phyloP scores from a whole-genome alignment of 2,888 invertebrate genomes.

The Suillia variegata region DNA sequence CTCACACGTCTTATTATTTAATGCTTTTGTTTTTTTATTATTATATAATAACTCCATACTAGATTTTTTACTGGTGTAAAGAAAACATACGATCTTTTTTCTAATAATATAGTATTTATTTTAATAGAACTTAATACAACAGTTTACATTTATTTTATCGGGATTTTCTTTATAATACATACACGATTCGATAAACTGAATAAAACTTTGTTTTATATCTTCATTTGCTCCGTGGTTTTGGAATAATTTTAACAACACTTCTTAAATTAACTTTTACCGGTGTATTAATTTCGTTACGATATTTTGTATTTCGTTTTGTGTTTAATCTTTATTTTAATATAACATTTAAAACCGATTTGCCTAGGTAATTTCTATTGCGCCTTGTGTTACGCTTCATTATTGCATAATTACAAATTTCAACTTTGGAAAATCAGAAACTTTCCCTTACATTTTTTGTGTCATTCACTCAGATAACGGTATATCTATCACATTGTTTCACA shows the following conservation, averaged over 20 bases:
- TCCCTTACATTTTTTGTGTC: not conserved
- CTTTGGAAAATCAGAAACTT: not conserved
- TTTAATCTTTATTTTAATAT: not conserved
- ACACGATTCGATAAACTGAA: slow-evolving; percentile 49
- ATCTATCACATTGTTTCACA: not conserved
- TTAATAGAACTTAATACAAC: slow-evolving; percentile 19
- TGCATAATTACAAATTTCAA: not conserved
- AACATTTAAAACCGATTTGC: not conserved
- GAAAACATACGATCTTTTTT: no score
- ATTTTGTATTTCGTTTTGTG: slow-evolving; percentile 7
- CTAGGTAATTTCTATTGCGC: not conserved
- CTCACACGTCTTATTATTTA: no score
- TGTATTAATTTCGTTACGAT: slow-evolving; percentile 30
- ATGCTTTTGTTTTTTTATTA: no score
- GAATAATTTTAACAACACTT: not conserved
- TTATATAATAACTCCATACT: no score
- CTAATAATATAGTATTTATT: slow-evolving; percentile 21
- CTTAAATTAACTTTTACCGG: slow-evolving; percentile 22
- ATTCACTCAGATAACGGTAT: not conserved
- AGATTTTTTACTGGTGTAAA: no score
- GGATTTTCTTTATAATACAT: slow-evolving; percentile 39
- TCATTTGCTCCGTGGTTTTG: not conserved
- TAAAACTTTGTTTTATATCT: slow-evolving; percentile 24
- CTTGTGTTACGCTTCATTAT: not conserved
- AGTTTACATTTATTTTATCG: slow-evolving; percentile 3